phyloP scores from a whole-genome alignment of 2,888 invertebrate species.

The Rapana venosa region DNA sequence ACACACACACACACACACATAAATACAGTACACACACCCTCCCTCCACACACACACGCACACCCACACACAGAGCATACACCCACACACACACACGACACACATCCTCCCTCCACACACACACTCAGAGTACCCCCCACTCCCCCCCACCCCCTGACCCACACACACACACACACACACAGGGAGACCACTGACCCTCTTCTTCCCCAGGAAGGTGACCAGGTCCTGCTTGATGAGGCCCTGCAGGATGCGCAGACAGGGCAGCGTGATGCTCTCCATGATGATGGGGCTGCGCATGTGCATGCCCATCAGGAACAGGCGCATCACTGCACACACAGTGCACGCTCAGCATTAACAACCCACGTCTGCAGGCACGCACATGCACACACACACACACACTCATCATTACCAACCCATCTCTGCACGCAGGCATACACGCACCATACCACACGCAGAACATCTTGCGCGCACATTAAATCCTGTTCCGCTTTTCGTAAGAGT shows the following conservation, averaged over 20 bases:
- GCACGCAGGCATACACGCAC: background rate
- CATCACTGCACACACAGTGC: constrained; percentile 82
- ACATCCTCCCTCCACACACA: background rate
- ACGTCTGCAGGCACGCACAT: background rate
- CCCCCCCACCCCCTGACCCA: background rate
- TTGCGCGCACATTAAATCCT: too few species aligned
- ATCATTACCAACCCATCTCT: background rate
- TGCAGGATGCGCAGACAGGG: constrained; percentile 93
- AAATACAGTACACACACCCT: too few species aligned
- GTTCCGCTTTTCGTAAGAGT: too few species aligned
- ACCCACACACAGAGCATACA: background rate
- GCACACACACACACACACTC: background rate
- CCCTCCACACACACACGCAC: too few species aligned
- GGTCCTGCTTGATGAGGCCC: constrained; percentile 80
- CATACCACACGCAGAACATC: too few species aligned
- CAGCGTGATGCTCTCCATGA: constrained; percentile 93
- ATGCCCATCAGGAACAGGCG: constrained; percentile 89
- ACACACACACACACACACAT: too few species aligned
- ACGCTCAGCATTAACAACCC: background rate
- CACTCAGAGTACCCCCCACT: too few species aligned
- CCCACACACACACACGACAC: background rate
- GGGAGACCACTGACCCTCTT: constrained; percentile 45
- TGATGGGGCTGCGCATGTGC: constrained; percentile 84
- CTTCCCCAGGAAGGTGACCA: constrained; percentile 52
- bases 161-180: background rate